Conservation (phyloP, 2,888 invertebrate species). For the Coleophora flavipennella region DNA sequence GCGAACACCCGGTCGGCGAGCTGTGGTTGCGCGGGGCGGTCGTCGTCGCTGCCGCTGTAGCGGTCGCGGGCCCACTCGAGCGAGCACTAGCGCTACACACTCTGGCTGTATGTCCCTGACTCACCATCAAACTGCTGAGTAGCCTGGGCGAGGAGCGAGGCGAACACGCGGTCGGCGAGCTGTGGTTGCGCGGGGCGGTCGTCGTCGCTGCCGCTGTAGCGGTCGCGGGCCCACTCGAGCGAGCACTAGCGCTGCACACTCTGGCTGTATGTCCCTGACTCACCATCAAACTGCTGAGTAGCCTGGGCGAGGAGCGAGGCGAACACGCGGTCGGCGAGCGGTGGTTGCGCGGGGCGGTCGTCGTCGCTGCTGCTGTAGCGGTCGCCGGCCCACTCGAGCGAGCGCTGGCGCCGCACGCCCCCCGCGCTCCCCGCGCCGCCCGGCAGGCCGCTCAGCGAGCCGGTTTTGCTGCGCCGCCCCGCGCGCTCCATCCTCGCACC, state of each 20-base stretch:
- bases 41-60: constrained; percentile 71
- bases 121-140: constrained; percentile 69
- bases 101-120: no score
- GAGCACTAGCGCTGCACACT: no score
- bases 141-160: constrained; percentile 67
- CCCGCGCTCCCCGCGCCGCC: constrained; percentile 42
- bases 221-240: constrained; percentile 71
- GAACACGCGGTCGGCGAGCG: constrained; percentile 64
- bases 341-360: constrained; percentile 63
- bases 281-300: constrained; percentile 67
- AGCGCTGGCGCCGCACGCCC: constrained; percentile 57
- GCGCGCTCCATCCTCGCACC: constrained; percentile 56
- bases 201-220: constrained; percentile 72
- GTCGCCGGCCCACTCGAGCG: constrained; percentile 72
- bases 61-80: no score
- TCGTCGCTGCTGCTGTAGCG: constrained; percentile 72
- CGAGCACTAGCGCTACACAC: no score
- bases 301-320: constrained; percentile 69
- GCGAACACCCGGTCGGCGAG: constrained; percentile 68
- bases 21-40: constrained; percentile 62
- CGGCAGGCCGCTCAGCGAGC: constrained; percentile 57
- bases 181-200: constrained; percentile 63
- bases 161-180: constrained; percentile 67
- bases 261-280: constrained; percentile 22
- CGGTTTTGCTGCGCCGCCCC: constrained; percentile 57